Percentiles rank a stretch among this genome's conserved stretches.
phyloP scores from a whole-genome alignment of 2,797 vertebrate species.

The Tolypeutes matacus region DNA sequence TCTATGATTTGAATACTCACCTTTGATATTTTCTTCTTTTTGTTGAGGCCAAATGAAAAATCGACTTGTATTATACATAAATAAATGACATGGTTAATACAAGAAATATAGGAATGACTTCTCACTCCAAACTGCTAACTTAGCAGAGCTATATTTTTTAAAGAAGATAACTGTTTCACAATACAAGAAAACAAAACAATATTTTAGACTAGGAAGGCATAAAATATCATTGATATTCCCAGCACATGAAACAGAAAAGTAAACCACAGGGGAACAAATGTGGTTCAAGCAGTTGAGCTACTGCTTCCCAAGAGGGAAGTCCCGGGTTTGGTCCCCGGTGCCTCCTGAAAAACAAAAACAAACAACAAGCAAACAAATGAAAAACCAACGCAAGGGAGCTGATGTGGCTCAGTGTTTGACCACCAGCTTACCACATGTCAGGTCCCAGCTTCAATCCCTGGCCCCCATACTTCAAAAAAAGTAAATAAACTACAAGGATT shows the following conservation, averaged over 20 bases:
- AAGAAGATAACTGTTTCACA: neutral
- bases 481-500: neutral
- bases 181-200: neutral
- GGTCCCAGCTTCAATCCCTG: no score
- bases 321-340: no score
- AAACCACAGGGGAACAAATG: no score
- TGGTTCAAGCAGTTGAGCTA: no score
- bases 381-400: no score
- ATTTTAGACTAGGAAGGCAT: neutral
- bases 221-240: neutral
- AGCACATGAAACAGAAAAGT: neutral
- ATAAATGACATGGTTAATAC: neutral
- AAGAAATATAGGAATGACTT: neutral
- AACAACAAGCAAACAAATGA: no score
- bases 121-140: neutral
- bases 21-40: neutral
- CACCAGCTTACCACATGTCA: no score
- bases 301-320: no score
- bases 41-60: neutral
- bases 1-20: slow-evolving; percentile 4
- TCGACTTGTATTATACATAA: neutral
- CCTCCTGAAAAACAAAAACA: no score
- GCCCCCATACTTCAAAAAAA: no score
- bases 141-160: neutral
- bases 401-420: no score